Evolutionary conservation across 2,113 vertebrate genomes (phyloP).

Genomic region (Ia io): DNA sequence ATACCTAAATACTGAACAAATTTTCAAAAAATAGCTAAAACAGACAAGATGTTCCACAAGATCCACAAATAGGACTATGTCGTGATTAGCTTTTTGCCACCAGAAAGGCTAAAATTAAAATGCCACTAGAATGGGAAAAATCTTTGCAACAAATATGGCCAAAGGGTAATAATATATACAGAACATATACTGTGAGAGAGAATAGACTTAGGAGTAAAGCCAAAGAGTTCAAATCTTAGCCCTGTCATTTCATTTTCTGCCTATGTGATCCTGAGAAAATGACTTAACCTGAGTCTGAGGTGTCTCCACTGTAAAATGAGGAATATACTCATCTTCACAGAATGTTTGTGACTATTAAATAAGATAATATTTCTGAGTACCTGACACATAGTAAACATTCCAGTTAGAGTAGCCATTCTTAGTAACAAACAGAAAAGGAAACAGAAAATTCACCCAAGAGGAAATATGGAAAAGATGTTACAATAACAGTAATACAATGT

Average conservation of each 20-base stretch:
- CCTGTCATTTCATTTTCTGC: not conserved
- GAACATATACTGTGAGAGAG: not conserved
- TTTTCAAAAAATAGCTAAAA: not conserved
- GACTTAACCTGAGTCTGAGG: not conserved
- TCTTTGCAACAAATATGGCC: not conserved
- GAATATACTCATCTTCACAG: not conserved
- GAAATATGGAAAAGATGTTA: not conserved
- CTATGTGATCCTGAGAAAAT: constrained; percentile 1
- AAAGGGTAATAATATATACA: not conserved
- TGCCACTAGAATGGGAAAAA: not conserved
- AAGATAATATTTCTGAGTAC: not conserved
- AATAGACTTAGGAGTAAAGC: not conserved
- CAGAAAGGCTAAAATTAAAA: constrained; percentile 2
- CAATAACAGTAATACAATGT: not conserved
- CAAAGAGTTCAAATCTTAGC: not conserved
- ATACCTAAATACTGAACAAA: not conserved
- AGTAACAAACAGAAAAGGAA: constrained; percentile 20
- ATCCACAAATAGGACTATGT: not conserved
- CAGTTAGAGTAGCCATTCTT: not conserved
- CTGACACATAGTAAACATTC: not conserved
- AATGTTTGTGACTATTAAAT: not conserved
- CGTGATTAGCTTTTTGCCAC: not conserved
- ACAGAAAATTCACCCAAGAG: not conserved
- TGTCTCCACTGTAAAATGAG: not conserved
- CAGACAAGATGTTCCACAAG: not conserved